Percentiles rank a stretch among this genome's conserved stretches.
Conservation (phyloP, 1,140 invertebrate genomes). For the Sipha flava region DNA sequence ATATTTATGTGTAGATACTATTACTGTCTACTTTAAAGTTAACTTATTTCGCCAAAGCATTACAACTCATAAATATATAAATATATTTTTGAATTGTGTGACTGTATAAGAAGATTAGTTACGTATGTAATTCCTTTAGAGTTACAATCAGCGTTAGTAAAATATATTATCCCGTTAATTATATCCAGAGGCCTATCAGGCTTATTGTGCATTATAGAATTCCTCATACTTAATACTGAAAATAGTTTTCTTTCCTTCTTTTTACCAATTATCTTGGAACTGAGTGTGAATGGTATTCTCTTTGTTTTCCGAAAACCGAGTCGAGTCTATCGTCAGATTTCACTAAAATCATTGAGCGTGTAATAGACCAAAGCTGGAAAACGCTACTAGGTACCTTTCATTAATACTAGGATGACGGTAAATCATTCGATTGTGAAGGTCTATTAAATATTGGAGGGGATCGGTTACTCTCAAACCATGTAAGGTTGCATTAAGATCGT, state of each 20-base stretch:
- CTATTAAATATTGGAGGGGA: conserved; percentile 25
- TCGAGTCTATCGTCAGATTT: neutral
- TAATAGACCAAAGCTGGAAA: conserved; percentile 30
- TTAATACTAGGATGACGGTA: conserved; percentile 1
- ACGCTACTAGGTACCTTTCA: conserved; percentile 1
- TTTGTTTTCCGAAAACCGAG: conserved; percentile 2
- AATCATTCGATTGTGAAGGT: conserved; percentile 31
- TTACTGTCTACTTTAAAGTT: no score
- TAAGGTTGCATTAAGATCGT: conserved; percentile 21
- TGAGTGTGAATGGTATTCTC: neutral
- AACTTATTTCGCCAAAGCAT: no score
- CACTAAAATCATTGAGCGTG: conserved; percentile 20
- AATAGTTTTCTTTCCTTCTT: neutral
- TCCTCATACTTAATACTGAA: neutral
- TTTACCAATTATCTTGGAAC: neutral
- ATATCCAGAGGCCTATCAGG: no score
- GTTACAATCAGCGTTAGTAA: no score
- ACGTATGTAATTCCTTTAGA: no score
- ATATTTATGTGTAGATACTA: no score
- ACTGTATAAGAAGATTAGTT: no score
- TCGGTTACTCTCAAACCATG: conserved; percentile 24
- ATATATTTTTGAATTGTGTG: no score
- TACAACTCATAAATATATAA: no score
- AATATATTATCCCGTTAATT: no score
- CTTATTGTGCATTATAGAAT: neutral